Evolutionary conservation across 2,797 vertebrate genomes (phyloP).

Genomic region (Telmatherina bonti): DNA sequence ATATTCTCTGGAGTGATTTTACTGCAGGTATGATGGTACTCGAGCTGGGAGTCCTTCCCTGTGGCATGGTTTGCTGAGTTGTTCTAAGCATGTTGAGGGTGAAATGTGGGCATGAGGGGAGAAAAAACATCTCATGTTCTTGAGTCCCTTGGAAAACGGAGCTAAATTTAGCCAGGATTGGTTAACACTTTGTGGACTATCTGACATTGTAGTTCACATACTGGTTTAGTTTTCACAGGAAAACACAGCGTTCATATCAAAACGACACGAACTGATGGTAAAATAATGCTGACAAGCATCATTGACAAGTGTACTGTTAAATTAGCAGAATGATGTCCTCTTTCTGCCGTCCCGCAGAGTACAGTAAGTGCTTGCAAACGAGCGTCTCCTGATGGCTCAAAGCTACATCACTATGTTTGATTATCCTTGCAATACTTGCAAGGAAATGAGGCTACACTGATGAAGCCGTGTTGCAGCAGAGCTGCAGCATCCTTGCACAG

Average conservation of each 20-base stretch:
- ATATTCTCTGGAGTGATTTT: conserved; percentile 61
- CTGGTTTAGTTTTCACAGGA: not conserved
- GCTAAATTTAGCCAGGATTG: not conserved
- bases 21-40: conserved; percentile 47
- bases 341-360: conserved; percentile 26
- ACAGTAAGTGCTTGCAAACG: conserved; percentile 38
- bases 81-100: conserved; percentile 30
- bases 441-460: conserved; percentile 55
- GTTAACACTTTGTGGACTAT: not conserved
- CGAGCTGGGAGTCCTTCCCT: conserved; percentile 48
- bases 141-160: conserved; percentile 48
- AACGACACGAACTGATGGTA: not conserved
- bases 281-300: not conserved
- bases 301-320: conserved; percentile 14
- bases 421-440: conserved; percentile 46
- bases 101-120: conserved; percentile 16
- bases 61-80: conserved; percentile 45
- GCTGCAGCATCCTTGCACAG: conserved; percentile 56
- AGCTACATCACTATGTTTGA: conserved; percentile 47
- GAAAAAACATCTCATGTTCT: conserved; percentile 21
- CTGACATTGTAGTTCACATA: too few relatives aligned
- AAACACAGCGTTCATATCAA: not conserved
- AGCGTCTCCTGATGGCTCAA: conserved; percentile 27
- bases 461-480: conserved; percentile 49
- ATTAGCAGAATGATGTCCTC: conserved; percentile 28